Evolutionary conservation across 2,797 vertebrate species (phyloP).

Genomic region (Ctenopoma kingsleyae): DNA sequence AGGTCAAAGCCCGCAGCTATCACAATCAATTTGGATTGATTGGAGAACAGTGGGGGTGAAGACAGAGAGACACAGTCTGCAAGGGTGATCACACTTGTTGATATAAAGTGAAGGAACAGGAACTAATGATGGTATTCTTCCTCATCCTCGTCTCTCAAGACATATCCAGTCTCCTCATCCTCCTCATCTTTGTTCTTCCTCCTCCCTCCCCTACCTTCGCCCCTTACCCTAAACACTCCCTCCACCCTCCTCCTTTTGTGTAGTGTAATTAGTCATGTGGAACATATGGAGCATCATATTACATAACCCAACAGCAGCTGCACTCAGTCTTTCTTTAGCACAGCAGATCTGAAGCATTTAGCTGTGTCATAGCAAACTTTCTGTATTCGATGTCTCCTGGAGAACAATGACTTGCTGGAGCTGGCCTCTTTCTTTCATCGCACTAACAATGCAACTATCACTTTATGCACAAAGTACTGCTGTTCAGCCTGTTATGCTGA

Average conservation of each 20-base stretch:
- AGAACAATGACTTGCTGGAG: constrained; percentile 43
- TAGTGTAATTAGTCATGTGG: constrained; percentile 73
- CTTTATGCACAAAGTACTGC: constrained; percentile 27
- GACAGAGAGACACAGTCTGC: constrained; percentile 46
- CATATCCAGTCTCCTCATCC: constrained; percentile 37
- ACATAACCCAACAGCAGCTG: constrained; percentile 76
- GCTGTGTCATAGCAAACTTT: constrained; percentile 42
- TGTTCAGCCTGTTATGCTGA: constrained; percentile 16
- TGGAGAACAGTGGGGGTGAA: constrained; percentile 63
- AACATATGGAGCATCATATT: constrained; percentile 78
- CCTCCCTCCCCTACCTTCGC: constrained; percentile 40
- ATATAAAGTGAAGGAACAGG: constrained; percentile 74
- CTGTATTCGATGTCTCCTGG: constrained; percentile 34
- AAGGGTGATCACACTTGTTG: constrained; percentile 80
- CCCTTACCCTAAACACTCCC: constrained; percentile 31
- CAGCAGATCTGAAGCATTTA: constrained; percentile 46
- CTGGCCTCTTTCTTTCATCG: constrained; percentile 51
- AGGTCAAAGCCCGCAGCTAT: constrained; percentile 81
- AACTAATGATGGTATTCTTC: constrained; percentile 71
- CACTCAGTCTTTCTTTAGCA: constrained; percentile 39
- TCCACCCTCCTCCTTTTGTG: constrained; percentile 60
- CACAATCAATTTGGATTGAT: constrained; percentile 82
- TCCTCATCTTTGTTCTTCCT: constrained; percentile 47
- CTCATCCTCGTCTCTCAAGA: constrained; percentile 47
- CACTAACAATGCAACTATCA: constrained; percentile 37